These are phyloP conservation scores for Nycteola revayana DNA, from an alignment of 2,888 invertebrate species.

Conservation along the genomic window DNA sequence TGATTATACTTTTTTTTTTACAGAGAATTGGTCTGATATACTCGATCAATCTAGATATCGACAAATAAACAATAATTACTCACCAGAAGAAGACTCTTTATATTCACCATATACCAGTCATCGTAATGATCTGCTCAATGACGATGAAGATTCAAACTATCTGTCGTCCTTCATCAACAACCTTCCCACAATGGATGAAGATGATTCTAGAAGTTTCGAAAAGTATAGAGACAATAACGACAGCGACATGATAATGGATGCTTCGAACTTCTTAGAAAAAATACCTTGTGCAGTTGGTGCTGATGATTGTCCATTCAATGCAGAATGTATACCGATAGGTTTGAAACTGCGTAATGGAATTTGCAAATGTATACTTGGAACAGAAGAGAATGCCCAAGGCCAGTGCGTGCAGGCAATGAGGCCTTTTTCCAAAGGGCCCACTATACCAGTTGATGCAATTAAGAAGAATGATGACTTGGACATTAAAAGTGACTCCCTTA, in stretches of 20 bases:
- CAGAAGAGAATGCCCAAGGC: conserved; percentile 66
- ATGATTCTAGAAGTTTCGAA: conserved; percentile 55
- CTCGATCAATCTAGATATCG: conserved; percentile 69
- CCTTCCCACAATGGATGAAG: conserved; percentile 63
- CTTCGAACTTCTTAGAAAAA: conserved; percentile 71
- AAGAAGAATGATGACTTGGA: conserved; percentile 57
- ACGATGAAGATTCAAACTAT: conserved; percentile 64
- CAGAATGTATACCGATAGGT: conserved; percentile 84
- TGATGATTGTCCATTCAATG: conserved; percentile 84
- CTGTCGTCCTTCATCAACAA: conserved; percentile 66
- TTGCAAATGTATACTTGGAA: conserved; percentile 87
- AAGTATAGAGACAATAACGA: conserved; percentile 66
- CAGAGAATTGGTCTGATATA: conserved; percentile 78
- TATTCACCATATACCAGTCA: conserved; percentile 61
- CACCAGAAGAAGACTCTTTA: conserved; percentile 67
- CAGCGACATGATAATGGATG: conserved; percentile 75
- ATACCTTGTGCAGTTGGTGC: conserved; percentile 83
- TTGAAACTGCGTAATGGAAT: conserved; percentile 84
- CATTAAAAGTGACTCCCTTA: conserved; percentile 44
- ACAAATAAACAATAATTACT: conserved; percentile 61
- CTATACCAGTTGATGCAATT: conserved; percentile 51
- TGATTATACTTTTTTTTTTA: conserved; percentile 23
- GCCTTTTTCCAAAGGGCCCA: conserved; percentile 69
- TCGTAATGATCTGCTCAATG: conserved; percentile 52
- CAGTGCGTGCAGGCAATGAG: conserved; percentile 55